phyloP scores from a whole-genome alignment of 2,888 invertebrate species.

The Zygothrica quintamaculata region DNA sequence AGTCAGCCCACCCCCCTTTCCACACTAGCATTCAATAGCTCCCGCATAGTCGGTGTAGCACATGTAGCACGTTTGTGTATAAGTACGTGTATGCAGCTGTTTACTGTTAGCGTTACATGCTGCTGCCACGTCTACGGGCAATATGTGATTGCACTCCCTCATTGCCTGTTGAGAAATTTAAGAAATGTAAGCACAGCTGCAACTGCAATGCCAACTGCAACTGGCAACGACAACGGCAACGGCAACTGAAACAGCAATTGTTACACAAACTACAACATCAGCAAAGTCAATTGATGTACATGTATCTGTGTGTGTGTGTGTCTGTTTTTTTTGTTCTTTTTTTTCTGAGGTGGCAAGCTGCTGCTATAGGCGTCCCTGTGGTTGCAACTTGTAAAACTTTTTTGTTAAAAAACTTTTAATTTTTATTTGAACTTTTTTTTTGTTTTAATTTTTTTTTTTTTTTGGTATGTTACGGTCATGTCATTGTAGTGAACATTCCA shows the following conservation, averaged over 20 bases:
- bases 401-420: no score
- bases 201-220: slow-evolving; percentile 16
- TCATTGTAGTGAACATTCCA: not conserved
- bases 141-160: slow-evolving; percentile 14
- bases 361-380: slow-evolving; percentile 18
- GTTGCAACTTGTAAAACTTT: slow-evolving; percentile 22
- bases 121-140: slow-evolving; percentile 8
- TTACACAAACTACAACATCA: slow-evolving; percentile 28
- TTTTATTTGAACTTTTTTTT: no score
- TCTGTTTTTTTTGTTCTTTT: no score
- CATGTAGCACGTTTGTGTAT: slow-evolving; percentile 26
- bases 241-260: slow-evolving; percentile 5
- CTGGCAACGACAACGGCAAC: slow-evolving; percentile 3
- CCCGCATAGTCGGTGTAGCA: not conserved
- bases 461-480: not conserved
- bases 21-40: not conserved
- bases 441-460: not conserved
- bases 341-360: slow-evolving; percentile 1
- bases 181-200: slow-evolving; percentile 41
- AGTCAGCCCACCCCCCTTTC: slow-evolving; percentile 1
- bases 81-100: slow-evolving; percentile 42
- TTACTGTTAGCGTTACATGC: slow-evolving; percentile 36
- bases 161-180: slow-evolving; percentile 22
- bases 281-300: slow-evolving; percentile 37
- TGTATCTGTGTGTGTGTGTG: slow-evolving; percentile 9